Conservation (phyloP, 1,140 invertebrate genomes). For the Hydropsyche tenuis region DNA sequence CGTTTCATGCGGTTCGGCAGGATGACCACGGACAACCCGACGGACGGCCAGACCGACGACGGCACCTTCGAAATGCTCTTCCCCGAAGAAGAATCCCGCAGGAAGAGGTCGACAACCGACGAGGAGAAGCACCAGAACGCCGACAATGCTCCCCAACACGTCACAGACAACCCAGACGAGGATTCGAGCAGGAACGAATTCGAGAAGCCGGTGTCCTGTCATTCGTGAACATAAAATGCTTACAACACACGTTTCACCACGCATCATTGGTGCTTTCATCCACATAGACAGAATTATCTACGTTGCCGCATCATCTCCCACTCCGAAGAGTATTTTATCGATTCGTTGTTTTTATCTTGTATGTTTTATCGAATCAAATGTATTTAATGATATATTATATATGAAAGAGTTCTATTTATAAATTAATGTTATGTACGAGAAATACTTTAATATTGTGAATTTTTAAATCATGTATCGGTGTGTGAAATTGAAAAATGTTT, state of each 20-base stretch:
- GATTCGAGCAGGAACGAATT: neutral
- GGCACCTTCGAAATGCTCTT: conserved; percentile 41
- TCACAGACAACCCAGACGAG: neutral
- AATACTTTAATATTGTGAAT: neutral
- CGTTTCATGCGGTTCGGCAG: conserved; percentile 35
- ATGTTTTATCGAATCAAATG: neutral
- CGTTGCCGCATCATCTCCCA: neutral
- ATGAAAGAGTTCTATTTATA: neutral
- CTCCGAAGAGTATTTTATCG: neutral
- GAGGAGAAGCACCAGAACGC: neutral
- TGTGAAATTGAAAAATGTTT: too few species aligned
- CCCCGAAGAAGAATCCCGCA: conserved; percentile 41
- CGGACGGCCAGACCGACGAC: conserved; percentile 37
- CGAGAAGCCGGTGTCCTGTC: conserved; percentile 18
- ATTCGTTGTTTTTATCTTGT: neutral
- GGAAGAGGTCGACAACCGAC: conserved; percentile 39
- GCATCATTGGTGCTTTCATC: conserved; percentile 18
- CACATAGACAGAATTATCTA: neutral
- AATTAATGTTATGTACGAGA: neutral
- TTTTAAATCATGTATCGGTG: neutral
- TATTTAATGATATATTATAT: conserved; percentile 1
- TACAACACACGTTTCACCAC: conserved; percentile 6
- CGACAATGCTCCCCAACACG: conserved; percentile 1
- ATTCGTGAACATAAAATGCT: conserved; percentile 23
- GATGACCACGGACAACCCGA: conserved; percentile 32